These are phyloP conservation scores for Amblyjoppa proteus DNA, from an alignment of 2,888 invertebrate species.

Conservation along the genomic window DNA sequence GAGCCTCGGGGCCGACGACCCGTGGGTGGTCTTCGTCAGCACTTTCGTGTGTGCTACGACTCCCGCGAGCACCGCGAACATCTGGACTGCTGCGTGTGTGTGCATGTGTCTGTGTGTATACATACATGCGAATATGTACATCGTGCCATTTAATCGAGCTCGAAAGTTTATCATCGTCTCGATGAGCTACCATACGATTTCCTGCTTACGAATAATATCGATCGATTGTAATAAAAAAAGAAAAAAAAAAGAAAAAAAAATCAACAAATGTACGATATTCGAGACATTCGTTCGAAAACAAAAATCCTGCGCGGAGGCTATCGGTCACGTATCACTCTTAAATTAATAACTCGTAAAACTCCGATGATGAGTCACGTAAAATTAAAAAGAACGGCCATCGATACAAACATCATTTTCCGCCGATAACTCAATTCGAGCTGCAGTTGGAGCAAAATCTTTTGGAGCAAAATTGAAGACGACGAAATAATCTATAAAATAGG, in stretches of 20 bases:
- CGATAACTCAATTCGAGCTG: not conserved
- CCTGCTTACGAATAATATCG: constrained; percentile 55
- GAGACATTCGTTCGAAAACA: constrained; percentile 13
- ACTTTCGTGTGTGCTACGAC: constrained; percentile 66
- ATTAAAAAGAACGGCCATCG: not conserved
- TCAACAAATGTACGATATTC: constrained; percentile 27
- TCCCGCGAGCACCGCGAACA: constrained; percentile 65
- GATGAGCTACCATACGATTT: constrained; percentile 47
- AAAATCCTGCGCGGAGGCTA: not conserved
- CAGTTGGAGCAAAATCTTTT: not conserved
- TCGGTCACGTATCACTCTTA: constrained; percentile 16
- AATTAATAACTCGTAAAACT: constrained; percentile 1
- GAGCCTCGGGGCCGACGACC: constrained; percentile 71
- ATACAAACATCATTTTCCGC: not conserved
- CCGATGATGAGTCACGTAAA: constrained; percentile 7
- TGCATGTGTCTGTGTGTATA: constrained; percentile 52
- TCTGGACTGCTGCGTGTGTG: constrained; percentile 61
- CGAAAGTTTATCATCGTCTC: constrained; percentile 43
- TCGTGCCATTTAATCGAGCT: constrained; percentile 64
- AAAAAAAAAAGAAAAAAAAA: constrained; percentile 20
- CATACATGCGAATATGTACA: constrained; percentile 59
- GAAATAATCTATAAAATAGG: not conserved
- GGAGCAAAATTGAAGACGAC: not conserved
- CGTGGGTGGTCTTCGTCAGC: constrained; percentile 73
- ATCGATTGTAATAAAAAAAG: constrained; percentile 23